Conservation (phyloP, 92 coral and sea anemone genomes). For the Siderastrea radians region DNA sequence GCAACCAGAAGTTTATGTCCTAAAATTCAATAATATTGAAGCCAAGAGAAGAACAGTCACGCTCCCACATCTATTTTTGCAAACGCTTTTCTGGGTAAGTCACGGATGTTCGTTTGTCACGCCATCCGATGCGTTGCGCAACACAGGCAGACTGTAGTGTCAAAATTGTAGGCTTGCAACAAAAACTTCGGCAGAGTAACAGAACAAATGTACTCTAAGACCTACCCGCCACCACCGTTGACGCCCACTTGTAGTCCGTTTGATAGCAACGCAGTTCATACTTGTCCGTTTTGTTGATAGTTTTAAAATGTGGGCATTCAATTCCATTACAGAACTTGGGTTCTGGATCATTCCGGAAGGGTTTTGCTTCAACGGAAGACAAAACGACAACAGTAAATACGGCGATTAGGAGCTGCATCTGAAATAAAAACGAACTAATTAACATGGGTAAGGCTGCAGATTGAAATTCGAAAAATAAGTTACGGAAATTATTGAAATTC, state of each 20-base stretch:
- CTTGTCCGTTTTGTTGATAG: slow-evolving; percentile 62
- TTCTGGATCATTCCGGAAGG: slow-evolving; percentile 19
- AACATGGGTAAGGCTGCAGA: no score
- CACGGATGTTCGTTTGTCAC: no score
- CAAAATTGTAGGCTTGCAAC: not conserved
- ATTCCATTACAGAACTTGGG: slow-evolving; percentile 70
- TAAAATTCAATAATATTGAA: no score
- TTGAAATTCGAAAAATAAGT: not conserved
- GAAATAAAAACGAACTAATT: not conserved
- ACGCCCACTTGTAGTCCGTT: slow-evolving; percentile 79
- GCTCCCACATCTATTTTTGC: no score
- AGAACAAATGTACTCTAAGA: not conserved
- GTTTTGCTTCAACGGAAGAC: slow-evolving; percentile 16
- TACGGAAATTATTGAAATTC: no score
- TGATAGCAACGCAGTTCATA: slow-evolving; percentile 79
- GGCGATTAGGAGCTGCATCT: slow-evolving; percentile 18
- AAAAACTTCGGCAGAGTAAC: no score
- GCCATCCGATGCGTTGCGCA: no score
- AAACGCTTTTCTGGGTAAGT: no score
- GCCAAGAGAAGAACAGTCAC: no score
- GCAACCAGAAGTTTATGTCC: no score
- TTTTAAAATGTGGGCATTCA: slow-evolving; percentile 83
- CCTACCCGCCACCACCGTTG: slow-evolving; percentile 77
- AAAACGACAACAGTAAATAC: not conserved
- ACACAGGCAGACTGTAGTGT: no score